Conservation (phyloP, 1,140 invertebrate species). For the Asbolus verrucosus region DNA sequence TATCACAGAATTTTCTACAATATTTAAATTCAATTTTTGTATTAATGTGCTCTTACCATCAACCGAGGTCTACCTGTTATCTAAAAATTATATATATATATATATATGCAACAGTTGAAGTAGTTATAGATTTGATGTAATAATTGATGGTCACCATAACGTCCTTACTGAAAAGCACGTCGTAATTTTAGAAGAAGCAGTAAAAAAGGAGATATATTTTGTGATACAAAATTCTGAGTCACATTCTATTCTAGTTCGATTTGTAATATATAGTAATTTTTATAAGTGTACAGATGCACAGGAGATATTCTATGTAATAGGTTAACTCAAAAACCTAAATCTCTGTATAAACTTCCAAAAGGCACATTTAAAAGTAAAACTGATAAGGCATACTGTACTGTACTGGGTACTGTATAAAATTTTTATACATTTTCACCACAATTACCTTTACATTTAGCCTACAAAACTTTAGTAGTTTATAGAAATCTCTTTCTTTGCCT, state of each 20-base stretch:
- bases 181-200: neutral
- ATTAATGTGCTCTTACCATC: neutral
- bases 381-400: too few species aligned
- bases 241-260: conserved; percentile 23
- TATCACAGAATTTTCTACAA: conserved; percentile 13
- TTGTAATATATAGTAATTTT: conserved; percentile 20
- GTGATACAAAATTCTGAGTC: conserved; percentile 26
- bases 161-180: conserved; percentile 2
- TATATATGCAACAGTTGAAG: too few species aligned
- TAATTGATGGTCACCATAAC: neutral
- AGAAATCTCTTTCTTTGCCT: conserved; percentile 6
- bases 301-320: conserved; percentile 8
- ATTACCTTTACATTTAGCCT: neutral
- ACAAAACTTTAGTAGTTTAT: conserved; percentile 7
- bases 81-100: too few species aligned
- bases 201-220: conserved; percentile 22
- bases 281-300: conserved; percentile 21
- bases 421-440: conserved; percentile 29
- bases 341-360: conserved; percentile 15
- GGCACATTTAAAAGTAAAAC: too few species aligned
- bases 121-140: neutral
- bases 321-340: conserved; percentile 5
- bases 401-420: neutral
- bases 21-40: neutral
- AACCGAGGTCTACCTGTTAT: neutral